Evolutionary conservation across 2,888 invertebrate genomes (phyloP).

Genomic region (Dioctria rufipes): DNA sequence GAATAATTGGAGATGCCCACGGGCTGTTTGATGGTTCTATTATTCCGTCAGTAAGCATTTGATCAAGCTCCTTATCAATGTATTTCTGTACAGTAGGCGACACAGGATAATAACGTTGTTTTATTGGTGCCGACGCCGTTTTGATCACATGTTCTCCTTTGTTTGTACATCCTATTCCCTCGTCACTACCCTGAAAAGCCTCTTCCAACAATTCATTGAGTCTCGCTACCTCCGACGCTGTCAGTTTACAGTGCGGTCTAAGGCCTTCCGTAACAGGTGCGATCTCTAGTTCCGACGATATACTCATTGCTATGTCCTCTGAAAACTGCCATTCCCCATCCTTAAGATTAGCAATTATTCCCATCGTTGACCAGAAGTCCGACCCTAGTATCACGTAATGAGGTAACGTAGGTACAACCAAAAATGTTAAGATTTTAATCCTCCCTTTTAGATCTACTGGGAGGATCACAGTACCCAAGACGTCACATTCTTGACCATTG

Average conservation of each 20-base stretch:
- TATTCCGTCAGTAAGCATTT: too few relatives aligned
- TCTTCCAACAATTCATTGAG: too few relatives aligned
- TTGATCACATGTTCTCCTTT: constrained; percentile 16
- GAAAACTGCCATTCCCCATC: not conserved
- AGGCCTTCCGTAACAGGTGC: not conserved
- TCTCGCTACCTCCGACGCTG: not conserved
- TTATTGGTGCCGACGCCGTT: not conserved
- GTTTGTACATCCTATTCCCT: constrained; percentile 17
- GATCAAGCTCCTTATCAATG: too few relatives aligned
- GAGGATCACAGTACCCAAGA: not conserved
- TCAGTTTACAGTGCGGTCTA: not conserved
- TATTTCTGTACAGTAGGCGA: too few relatives aligned
- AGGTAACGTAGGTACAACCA: constrained; percentile 1
- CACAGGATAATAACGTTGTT: too few relatives aligned
- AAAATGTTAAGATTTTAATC: not conserved
- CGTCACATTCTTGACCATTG: not conserved
- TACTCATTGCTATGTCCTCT: not conserved
- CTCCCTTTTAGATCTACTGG: not conserved
- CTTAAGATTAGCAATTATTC: not conserved
- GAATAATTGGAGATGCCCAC: constrained; percentile 22
- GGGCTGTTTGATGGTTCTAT: too few relatives aligned
- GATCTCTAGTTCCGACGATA: too few relatives aligned
- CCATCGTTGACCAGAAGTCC: constrained; percentile 6
- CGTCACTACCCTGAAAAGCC: not conserved
- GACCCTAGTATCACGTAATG: constrained; percentile 5